Evolutionary conservation across 2,888 invertebrate genomes (phyloP), one percentile per base, ranked within the genome.

Genomic region (Pristionchus exspectatus): DNA sequence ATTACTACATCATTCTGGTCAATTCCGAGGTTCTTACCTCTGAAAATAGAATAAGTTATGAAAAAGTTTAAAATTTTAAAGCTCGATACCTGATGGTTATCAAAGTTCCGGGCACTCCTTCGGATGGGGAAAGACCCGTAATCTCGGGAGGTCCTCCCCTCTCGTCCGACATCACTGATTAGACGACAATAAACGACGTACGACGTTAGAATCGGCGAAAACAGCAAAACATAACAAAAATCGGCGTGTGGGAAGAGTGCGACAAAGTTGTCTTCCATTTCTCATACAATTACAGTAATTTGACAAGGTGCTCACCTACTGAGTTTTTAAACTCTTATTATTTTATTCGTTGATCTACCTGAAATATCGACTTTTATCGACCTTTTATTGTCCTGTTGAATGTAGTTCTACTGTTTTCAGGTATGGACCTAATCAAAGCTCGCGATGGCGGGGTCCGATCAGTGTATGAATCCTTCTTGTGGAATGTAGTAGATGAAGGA

Each of bases 51-150:
- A 54, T 14, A 30, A 54, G 14, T 50, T 50, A 69, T n/a, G n/a
- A 87, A n/a, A 27, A 87, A 87, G 16, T 18, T 9, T 1, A 72
- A 38, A 50, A 38, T 63, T 27, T 50, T 14, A 72, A 87, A 63
- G 30, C 33, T 16, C 24, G 4, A 21, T 74, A 74, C 87, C 87
- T 72, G 30, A 88, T 88, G 9, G 56, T 66, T n/a, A 93, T 88
- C 59, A 90, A 89, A 21, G 92, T 92, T 69, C 92, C 93, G 38
- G 93, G 93, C 27, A 30, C 44, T 90, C 99, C 99, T 96, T 99
- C 99, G 95, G 98, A 99, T 0, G 99, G 99, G 7, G 99, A 99
- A 91, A 99, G 97, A 44, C 99, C 99, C 77, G 98, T 98, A 30
- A 98, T 98, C 44, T 63, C 69, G 16, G 87, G 87, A 63, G 87